Evolutionary conservation across 1,140 invertebrate genomes (phyloP), one percentile per base, ranked within the genome.

Genomic region (Pseudomyrmex flavicornis): DNA sequence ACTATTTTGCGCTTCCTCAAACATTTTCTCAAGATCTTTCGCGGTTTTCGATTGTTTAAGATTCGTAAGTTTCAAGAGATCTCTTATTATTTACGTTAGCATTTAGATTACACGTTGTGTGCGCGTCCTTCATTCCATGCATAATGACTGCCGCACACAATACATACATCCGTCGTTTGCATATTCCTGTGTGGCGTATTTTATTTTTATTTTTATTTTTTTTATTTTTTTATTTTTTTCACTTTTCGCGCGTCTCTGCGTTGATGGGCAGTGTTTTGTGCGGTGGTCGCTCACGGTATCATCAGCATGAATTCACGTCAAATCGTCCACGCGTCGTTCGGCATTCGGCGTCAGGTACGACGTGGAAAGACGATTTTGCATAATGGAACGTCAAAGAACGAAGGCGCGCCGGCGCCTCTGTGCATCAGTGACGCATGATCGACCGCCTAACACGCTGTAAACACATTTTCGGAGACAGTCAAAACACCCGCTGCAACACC

Each of bases 361-460:
- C 66, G 22, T 62, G 80, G 35, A 62, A 89, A 89, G 82, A 83
- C 85, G 89, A 85, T 90, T 90, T 90, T 90, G 89, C 89, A 90
- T 90, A 90, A 90, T 90, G 86, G 89, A 88, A 90, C 74, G 89
- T 90, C 89, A 90, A 90, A 84, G 85, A 88, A 88, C 79, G 80
- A 68, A 83, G 77, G 82, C 83, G 69, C 74, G 54, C 15, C 44
- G 84, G 83, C 90, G 82, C 87, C 79, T 66, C 58, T 12, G 79
- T 80, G 72, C 74, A 85, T 91, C 83, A 90, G 83, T 85, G 74
- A 82, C 88, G 85, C 89, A 79, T 87, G 88, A 91, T 90, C 82
- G 72, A 76, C 69, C 80, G 82, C 80, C 84, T 76, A 90, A 91
- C 88, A 90, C 76, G 82, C 86, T 76, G 90, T 89, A 82, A 91